phyloP scores from a whole-genome alignment of 2,113 vertebrate species.

The Paramormyrops kingsleyae region DNA sequence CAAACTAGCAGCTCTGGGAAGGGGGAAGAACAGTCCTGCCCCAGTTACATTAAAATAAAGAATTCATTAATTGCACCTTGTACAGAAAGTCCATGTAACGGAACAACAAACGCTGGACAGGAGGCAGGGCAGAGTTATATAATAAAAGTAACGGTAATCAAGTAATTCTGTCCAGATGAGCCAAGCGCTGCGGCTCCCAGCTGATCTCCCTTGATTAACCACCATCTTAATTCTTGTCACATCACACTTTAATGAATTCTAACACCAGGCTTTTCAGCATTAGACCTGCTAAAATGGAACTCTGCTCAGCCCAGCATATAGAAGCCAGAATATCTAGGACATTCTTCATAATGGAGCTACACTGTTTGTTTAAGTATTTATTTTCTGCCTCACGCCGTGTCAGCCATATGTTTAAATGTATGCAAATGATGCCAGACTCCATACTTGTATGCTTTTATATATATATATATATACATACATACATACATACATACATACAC shows the following conservation, averaged over 20 bases:
- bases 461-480: neutral
- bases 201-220: constrained; percentile 18
- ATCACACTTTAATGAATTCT: constrained; percentile 53
- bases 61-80: constrained; percentile 1
- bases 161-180: constrained; percentile 5
- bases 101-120: constrained; percentile 5
- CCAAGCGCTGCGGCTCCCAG: constrained; percentile 11
- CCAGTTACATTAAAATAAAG: constrained; percentile 2
- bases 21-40: neutral
- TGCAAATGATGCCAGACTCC: neutral
- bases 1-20: neutral
- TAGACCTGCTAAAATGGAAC: constrained; percentile 46
- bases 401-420: neutral
- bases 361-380: neutral
- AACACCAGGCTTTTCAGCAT: constrained; percentile 39
- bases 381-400: too few relatives aligned
- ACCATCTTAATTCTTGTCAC: constrained; percentile 43
- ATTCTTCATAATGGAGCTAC: neutral
- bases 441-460: neutral
- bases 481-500: neutral
- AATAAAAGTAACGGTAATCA: constrained; percentile 5
- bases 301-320: constrained; percentile 39
- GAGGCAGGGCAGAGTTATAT: neutral
- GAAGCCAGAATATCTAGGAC: constrained; percentile 38
- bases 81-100: neutral